Conservation (phyloP, 2,797 vertebrate genomes). For the Aselliscus stoliczkanus region DNA sequence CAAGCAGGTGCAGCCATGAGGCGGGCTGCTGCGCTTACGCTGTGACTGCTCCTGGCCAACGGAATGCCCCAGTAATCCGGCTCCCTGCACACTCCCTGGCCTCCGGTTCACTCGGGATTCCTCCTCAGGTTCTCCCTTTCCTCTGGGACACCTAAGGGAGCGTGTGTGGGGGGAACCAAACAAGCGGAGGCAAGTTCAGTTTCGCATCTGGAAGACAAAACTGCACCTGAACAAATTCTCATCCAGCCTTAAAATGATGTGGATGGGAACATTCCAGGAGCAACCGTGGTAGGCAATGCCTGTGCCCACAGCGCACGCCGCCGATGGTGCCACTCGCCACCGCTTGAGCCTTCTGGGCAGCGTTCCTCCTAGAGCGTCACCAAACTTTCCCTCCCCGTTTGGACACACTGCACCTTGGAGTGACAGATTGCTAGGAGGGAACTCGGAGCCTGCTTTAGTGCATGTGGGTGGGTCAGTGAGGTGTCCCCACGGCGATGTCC, state of each 20-base stretch:
- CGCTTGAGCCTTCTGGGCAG: rapidly evolving
- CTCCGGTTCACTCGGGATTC: rapidly evolving
- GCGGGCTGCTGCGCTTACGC: constrained; percentile 84
- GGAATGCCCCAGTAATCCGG: background rate
- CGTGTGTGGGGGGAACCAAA: background rate
- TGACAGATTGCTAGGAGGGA: rapidly evolving
- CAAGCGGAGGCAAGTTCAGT: background rate
- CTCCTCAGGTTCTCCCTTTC: background rate
- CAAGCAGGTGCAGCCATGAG: constrained; percentile 90
- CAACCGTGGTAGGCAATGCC: rapidly evolving
- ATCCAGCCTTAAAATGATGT: rapidly evolving
- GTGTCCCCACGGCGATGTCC: rapidly evolving
- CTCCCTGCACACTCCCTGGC: background rate
- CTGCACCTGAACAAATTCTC: background rate
- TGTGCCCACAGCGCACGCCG: background rate
- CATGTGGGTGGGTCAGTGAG: rapidly evolving
- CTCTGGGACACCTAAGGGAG: background rate
- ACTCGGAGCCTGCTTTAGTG: rapidly evolving
- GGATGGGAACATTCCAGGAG: background rate
- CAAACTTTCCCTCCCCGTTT: too few species aligned
- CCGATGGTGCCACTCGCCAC: rapidly evolving
- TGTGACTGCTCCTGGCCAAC: constrained; percentile 81
- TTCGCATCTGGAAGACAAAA: background rate
- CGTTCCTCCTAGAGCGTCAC: rapidly evolving
- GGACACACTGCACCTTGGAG: rapidly evolving